These are phyloP conservation scores for Margarornis squamiger DNA, from an alignment of 2,797 vertebrate genomes.

Conservation along the genomic window DNA sequence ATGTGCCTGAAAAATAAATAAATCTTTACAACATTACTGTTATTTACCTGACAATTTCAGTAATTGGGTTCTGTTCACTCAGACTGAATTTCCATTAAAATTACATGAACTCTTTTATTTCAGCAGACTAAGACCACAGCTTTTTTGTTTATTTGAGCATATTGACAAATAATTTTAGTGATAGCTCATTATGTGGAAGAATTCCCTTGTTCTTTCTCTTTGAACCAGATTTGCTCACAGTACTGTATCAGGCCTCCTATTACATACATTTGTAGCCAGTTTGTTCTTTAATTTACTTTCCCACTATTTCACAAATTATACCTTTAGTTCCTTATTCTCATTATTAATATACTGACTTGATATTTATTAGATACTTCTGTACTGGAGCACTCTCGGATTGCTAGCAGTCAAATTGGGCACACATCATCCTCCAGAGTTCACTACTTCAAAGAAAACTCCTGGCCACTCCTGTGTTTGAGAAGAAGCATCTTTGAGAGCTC, in stretches of 20 bases:
- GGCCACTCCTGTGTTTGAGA: not conserved
- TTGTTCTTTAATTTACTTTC: not conserved
- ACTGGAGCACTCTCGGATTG: not conserved
- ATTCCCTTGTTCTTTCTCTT: not conserved
- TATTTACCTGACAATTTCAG: constrained; percentile 45
- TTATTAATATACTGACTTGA: not conserved
- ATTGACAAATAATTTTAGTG: not conserved
- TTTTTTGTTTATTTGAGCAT: not conserved
- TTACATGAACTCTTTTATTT: not conserved
- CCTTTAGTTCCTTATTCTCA: not conserved
- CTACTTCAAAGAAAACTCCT: not conserved
- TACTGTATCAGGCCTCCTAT: not conserved
- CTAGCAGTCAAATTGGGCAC: not conserved
- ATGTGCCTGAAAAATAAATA: constrained; percentile 11
- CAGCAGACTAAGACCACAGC: not conserved
- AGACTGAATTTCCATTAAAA: constrained; percentile 9
- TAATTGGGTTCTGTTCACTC: not conserved
- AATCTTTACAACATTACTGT: not conserved
- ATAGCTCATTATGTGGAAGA: not conserved
- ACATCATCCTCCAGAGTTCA: not conserved
- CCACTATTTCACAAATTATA: not conserved
- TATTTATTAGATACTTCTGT: not conserved
- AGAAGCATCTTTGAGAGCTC: not conserved
- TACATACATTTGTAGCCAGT: not conserved
- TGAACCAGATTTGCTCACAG: not conserved